phyloP scores from a whole-genome alignment of 35 echinoderm and acorn worm genomes.

The Strongylocentrotus purpuratus region DNA sequence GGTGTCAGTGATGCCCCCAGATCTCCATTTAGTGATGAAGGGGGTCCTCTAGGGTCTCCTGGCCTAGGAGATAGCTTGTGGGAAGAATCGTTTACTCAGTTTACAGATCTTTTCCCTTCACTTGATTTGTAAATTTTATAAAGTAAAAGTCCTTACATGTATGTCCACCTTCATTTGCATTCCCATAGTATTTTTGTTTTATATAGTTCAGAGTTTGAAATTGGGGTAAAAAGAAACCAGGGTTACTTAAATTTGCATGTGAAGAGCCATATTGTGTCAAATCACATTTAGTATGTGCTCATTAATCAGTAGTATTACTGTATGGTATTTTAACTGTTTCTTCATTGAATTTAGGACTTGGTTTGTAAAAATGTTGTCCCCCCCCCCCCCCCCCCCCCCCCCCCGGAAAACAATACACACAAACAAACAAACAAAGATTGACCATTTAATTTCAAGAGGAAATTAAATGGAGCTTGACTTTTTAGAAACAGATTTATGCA shows the following conservation, averaged over 20 bases:
- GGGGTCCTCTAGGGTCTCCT: constrained; percentile 58
- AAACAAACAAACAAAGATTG: no score
- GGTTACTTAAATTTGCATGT: neutral
- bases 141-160: neutral
- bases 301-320: neutral
- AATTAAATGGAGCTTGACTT: no score
- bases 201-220: neutral
- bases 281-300: neutral
- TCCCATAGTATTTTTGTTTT: neutral
- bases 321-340: neutral
- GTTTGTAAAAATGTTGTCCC: neutral
- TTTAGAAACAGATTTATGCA: no score
- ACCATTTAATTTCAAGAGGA: no score
- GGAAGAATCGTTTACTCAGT: constrained; percentile 93
- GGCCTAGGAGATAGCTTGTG: constrained; percentile 71
- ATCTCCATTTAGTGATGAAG: constrained; percentile 66
- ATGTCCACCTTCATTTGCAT: neutral
- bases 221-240: no score
- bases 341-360: neutral
- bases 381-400: no score
- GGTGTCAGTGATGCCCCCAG: constrained; percentile 66
- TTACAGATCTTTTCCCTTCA: constrained; percentile 84
- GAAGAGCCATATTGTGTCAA: neutral
- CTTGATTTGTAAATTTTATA: constrained; percentile 47
- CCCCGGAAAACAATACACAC: no score